phyloP scores from a whole-genome alignment of 2,888 invertebrate species.

The Megaustenia siamemsis region DNA sequence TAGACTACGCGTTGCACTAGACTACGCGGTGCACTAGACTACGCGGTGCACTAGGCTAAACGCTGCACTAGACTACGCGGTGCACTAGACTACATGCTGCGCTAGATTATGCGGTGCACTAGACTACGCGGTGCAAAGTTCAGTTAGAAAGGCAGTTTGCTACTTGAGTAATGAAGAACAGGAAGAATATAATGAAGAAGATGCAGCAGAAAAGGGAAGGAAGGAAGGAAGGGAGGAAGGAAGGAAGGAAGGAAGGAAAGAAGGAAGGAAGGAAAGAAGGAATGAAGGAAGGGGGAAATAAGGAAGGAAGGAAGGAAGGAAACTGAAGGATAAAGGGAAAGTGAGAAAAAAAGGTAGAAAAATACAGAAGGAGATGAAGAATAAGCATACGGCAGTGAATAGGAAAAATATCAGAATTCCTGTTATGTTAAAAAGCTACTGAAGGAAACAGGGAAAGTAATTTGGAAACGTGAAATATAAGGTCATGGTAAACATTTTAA shows the following conservation, averaged over 20 bases:
- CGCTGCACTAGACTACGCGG: too few relatives aligned
- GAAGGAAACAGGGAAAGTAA: background rate
- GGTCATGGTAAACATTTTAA: too few relatives aligned
- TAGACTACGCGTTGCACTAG: too few relatives aligned
- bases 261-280: background rate
- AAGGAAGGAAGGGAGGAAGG: background rate
- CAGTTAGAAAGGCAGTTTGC: background rate
- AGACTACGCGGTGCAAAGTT: too few relatives aligned
- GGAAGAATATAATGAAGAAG: background rate
- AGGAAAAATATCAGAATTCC: background rate
- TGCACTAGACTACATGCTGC: too few relatives aligned
- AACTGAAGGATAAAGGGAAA: background rate
- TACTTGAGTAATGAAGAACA: background rate
- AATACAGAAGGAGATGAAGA: conserved; percentile 11
- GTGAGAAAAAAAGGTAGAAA: background rate
- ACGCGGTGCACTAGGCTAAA: too few relatives aligned
- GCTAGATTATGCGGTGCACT: too few relatives aligned
- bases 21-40: too few relatives aligned
- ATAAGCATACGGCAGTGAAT: too few relatives aligned
- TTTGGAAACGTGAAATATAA: background rate
- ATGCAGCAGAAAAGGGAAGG: background rate
- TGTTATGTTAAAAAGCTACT: background rate
- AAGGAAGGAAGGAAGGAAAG: background rate
- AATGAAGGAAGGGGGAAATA: background rate
- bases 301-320: background rate